Base-by-base conservation (phyloP, 2,888 invertebrate species). In the Brachypterus glaber region DNA sequence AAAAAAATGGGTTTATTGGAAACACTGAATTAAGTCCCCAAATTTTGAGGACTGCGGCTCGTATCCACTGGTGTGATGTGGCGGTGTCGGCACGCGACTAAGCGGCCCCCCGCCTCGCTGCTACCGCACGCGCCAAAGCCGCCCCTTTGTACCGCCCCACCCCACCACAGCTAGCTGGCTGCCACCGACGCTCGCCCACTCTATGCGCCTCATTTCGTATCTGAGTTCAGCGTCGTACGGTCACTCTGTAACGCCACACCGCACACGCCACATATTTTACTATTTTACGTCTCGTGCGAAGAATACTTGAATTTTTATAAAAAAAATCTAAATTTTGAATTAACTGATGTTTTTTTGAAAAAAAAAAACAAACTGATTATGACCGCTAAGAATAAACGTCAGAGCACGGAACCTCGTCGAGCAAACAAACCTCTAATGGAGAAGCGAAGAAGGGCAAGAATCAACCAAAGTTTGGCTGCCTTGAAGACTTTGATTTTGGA, bases 351-450 rank as follows among this genome's bases (percentile, higher is more conserved):
- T n/a, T n/a, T n/a, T n/a, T n/a, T n/a, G n/a, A n/a, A n/a, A n/a
- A n/a, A n/a, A n/a, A n/a, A n/a, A n/a, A n/a, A n/a, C 33, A 21
- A 33, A 29, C 7, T 37, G 49, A 52, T 54, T 46, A 63, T 62
- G 62, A 63, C 63, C 46, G 63, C 63, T 34, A 63, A 63, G 49
- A 60, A 46, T 43, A 63, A 62, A 46, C 42, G 55, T 41, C 49
- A 55, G 25, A 49, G 55, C 25, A 46, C 62, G 33, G 65, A 64
- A 50, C 66, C 66, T 37, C 47, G 72, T 53, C 71, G 82, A 70
- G 79, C 80, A 49, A 82, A 82, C 65, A 82, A 82, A 69, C 82
- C 82, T 56, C 73, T 82, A 58, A 82, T 82, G 81, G 82, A 82
- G 71, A 82, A 82, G 62, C 68, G 82, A 58, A 68, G 82, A 37